phyloP scores from a whole-genome alignment of 2,888 invertebrate genomes.

The Drosophila mercatorum region DNA sequence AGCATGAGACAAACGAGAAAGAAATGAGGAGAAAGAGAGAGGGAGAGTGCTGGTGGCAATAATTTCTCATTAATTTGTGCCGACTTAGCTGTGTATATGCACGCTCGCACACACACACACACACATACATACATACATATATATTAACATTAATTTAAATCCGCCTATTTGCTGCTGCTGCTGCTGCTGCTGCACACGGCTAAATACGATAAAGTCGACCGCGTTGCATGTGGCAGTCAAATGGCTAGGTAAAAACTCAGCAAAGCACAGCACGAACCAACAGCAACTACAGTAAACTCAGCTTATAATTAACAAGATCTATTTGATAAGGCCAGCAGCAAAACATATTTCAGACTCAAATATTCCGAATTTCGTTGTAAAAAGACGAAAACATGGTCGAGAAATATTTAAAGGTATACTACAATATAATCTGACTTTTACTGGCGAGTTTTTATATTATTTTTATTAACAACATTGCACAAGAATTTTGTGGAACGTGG shows the following conservation, averaged over 20 bases:
- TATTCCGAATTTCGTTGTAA: not conserved
- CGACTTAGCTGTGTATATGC: conserved; percentile 50
- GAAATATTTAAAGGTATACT: not conserved
- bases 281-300: conserved; percentile 10
- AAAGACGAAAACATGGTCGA: not conserved
- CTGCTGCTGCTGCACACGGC: conserved; percentile 4
- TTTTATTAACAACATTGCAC: not conserved
- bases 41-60: conserved; percentile 14
- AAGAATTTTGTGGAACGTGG: not conserved
- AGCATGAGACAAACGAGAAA: conserved; percentile 4
- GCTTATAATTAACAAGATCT: conserved; percentile 17
- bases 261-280: conserved; percentile 11
- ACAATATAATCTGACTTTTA: not conserved
- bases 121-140: not conserved
- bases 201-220: conserved; percentile 27
- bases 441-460: not conserved
- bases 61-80: conserved; percentile 71
- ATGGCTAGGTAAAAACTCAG: conserved; percentile 5
- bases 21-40: not conserved
- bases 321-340: not conserved
- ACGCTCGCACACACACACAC: not conserved
- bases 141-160: conserved; percentile 57
- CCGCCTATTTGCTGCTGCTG: conserved; percentile 20
- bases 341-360: not conserved
- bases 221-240: conserved; percentile 36